Conservation (phyloP, 2,888 invertebrate genomes). For the Lasioglossum marginatum region DNA sequence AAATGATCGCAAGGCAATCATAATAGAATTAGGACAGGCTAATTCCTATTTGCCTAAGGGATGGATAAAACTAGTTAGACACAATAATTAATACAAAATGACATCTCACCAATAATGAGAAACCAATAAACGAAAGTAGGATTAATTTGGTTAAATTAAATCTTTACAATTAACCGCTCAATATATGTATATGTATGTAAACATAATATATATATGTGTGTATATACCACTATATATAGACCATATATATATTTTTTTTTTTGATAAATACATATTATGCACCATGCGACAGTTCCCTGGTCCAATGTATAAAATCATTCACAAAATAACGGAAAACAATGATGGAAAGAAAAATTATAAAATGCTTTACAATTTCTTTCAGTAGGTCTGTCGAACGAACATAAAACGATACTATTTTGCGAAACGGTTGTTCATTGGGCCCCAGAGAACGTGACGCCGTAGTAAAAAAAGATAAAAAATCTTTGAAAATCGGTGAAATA, state of each 20-base stretch:
- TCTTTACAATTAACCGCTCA: conserved; percentile 72
- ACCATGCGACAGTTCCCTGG: conserved; percentile 56
- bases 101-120: conserved; percentile 79
- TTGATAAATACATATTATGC: conserved; percentile 59
- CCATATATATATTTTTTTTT: conserved; percentile 46
- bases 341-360: conserved; percentile 15
- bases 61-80: conserved; percentile 79
- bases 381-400: conserved; percentile 10
- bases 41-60: conserved; percentile 80
- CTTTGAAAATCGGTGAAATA: conserved; percentile 83
- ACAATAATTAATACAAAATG: conserved; percentile 80
- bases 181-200: conserved; percentile 51
- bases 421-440: conserved; percentile 39
- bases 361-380: conserved; percentile 11
- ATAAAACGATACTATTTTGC: conserved; percentile 17
- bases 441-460: conserved; percentile 51
- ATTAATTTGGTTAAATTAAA: conserved; percentile 76
- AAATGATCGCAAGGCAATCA: conserved; percentile 80
- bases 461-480: conserved; percentile 73
- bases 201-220: conserved; percentile 25
- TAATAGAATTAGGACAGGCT: conserved; percentile 79
- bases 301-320: conserved; percentile 44
- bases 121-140: conserved; percentile 75
- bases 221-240: conserved; percentile 29
- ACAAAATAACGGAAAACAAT: conserved; percentile 25